Evolutionary conservation across 2,888 invertebrate genomes (phyloP), one percentile per base, ranked within the genome.

Genomic region (Nasonovia ribisnigri): DNA sequence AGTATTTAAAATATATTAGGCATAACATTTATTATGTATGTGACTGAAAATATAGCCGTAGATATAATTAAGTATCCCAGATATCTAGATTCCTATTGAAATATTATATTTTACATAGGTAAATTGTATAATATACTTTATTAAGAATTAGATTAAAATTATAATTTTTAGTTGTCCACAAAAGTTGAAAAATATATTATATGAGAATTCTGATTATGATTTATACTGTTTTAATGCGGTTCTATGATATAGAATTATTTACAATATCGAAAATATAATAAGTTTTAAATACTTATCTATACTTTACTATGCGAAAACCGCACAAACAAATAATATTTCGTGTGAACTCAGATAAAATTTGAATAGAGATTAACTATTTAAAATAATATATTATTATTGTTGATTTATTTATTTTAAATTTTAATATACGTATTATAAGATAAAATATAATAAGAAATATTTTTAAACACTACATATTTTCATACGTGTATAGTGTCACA

Each of bases 271-370:
- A 91, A 42, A 29, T 54, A 29, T 29, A 1, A 51, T 36, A 67
- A 67, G 36, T 67, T 67, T 67, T 67, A 20, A 67, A 36, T 36
- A n/a, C n/a, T n/a, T n/a, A 36, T 67, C 3, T 29, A 1, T 57
- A 42, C 48, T 86, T n/a, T 13, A 54, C 29, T 11, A 29, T 86
- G n/a, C 1, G n/a, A 86, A 26, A 87, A 57, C 92, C 86, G 36
- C 91, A 87, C 46, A 57, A 29, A 67, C 26, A 92, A 87, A 92
- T 92, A 67, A 29, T 48, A 42, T 48, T 87, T 36, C 36, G 36
- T 92, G 92, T 26, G 91, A 91, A 91, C n/a, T 8, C n/a, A 11
- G 24, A 90, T 77, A 13, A 77, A 48, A 90, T 48, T 36, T 16
- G 46, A 57, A 60, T 43, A 20, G 26, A 88, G 51, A 42, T 54